phyloP scores from a whole-genome alignment of 2,113 vertebrate species.

The Speoplatyrhinus poulsoni region DNA sequence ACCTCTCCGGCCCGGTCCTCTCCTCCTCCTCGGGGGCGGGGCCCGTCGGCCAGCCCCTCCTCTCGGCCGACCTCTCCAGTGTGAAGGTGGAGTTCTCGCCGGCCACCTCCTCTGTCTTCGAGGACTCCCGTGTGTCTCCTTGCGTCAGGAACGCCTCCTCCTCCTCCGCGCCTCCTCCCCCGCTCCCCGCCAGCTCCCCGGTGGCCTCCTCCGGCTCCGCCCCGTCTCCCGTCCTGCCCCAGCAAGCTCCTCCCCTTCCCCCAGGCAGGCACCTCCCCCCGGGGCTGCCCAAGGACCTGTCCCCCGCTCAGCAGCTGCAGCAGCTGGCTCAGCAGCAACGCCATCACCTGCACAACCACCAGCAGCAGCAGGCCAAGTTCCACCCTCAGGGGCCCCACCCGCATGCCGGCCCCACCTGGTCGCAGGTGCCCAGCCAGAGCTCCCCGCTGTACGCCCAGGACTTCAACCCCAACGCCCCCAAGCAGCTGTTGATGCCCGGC shows the following conservation, averaged over 20 bases:
- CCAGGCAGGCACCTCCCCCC: constrained; percentile 72
- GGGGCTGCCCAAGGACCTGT: constrained; percentile 79
- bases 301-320: constrained; percentile 85
- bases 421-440: constrained; percentile 77
- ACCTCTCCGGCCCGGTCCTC: constrained; percentile 67
- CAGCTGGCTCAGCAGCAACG: constrained; percentile 87
- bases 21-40: constrained; percentile 4
- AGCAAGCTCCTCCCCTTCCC: constrained; percentile 76
- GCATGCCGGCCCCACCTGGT: constrained; percentile 78
- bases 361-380: constrained; percentile 75
- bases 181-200: constrained; percentile 79
- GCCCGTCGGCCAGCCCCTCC: constrained; percentile 34
- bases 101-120: constrained; percentile 80
- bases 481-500: constrained; percentile 82
- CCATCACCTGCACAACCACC: constrained; percentile 87
- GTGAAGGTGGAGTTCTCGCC: constrained; percentile 93
- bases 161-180: constrained; percentile 75
- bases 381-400: constrained; percentile 77
- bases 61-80: constrained; percentile 81
- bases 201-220: constrained; percentile 69
- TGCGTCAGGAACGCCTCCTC: constrained; percentile 85
- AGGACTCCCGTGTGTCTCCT: constrained; percentile 86
- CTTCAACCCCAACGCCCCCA: constrained; percentile 84
- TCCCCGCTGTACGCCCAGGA: constrained; percentile 88
- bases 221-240: constrained; percentile 79